Evolutionary conservation across 2,888 invertebrate species (phyloP), one percentile per base, ranked within the genome.

Genomic region (Melieria picta): DNA sequence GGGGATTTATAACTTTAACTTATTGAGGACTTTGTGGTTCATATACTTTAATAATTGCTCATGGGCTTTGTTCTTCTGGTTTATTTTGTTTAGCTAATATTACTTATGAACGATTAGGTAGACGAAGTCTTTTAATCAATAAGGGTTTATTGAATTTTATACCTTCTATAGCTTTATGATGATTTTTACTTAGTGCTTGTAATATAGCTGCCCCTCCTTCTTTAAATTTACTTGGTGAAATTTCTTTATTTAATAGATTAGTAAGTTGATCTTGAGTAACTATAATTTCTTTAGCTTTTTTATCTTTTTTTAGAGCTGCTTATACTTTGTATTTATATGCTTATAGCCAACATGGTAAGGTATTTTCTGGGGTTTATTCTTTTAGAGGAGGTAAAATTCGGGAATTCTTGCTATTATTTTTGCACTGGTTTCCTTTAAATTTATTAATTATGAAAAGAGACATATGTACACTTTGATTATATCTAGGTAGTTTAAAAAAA

Each of bases 161-260:
- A 79, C 90, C 90, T 80, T 87, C 88, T 0, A 85, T 91, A 81
- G 85, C 88, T 78, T 87, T 92, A 78, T 90, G 90, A 47, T 91
- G 91, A 88, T 92, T 93, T 90, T 87, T 92, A 84, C 87, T 92
- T 80, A 85, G 89, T 82, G 88, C 88, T 50, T 87, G 88, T 48
- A 92, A 92, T 90, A 91, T 92, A 82, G 89, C 91, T 0, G 90
- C 90, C 64, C 92, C 92, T 2, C 90, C 91, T 3, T 90, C 91
- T 7, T 87, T 92, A 85, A 92, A 91, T 90, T 90, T 92, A 85
- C 83, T 91, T 75, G 89, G 91, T 0, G 91, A 92, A 86, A 89
- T 92, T 90, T 87, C 89, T 75, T 88, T 92, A 84, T 88, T 92
- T 86, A 90, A 89, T 88, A 89, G 89, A 76, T 82, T 91, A 82